Percentiles rank a stretch among this genome's conserved stretches.
These are phyloP conservation scores for Chrysogorgia sp. DNA, from an alignment of 92 coral and sea anemone species.

Conservation along the genomic window DNA sequence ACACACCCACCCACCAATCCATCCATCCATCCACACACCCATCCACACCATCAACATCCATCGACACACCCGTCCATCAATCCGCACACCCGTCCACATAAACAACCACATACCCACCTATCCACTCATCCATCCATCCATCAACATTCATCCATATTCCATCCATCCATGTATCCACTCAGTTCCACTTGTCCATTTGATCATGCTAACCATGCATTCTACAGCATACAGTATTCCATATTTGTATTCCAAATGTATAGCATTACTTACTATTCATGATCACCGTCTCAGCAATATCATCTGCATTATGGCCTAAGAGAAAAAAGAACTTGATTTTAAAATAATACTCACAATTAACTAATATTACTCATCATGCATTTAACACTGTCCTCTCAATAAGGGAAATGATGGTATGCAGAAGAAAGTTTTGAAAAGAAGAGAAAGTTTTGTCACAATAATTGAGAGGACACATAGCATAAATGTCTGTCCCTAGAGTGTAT, in stretches of 20 bases:
- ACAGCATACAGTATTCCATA: background rate
- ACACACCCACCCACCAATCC: too few species aligned
- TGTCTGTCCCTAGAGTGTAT: background rate
- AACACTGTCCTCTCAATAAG: background rate
- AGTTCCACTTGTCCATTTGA: background rate
- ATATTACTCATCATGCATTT: background rate
- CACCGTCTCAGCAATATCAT: conserved; percentile 97
- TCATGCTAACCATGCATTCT: background rate
- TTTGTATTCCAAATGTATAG: background rate
- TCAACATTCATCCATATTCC: too few species aligned
- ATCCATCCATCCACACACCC: too few species aligned
- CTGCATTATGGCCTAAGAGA: conserved; percentile 91
- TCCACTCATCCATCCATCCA: too few species aligned
- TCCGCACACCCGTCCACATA: too few species aligned
- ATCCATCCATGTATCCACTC: too few species aligned
- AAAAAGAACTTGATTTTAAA: too few species aligned
- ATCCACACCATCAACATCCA: too few species aligned
- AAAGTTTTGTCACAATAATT: background rate
- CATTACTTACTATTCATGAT: conserved; percentile 86
- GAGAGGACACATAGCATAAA: background rate
- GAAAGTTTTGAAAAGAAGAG: too few species aligned
- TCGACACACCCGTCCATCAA: too few species aligned
- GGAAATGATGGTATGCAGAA: too few species aligned
- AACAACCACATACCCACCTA: too few species aligned
- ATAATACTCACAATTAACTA: background rate